Percentiles rank a stretch among this genome's conserved stretches.
phyloP scores from a whole-genome alignment of 2,888 invertebrate species.

The Prostheceraeus crozeri region DNA sequence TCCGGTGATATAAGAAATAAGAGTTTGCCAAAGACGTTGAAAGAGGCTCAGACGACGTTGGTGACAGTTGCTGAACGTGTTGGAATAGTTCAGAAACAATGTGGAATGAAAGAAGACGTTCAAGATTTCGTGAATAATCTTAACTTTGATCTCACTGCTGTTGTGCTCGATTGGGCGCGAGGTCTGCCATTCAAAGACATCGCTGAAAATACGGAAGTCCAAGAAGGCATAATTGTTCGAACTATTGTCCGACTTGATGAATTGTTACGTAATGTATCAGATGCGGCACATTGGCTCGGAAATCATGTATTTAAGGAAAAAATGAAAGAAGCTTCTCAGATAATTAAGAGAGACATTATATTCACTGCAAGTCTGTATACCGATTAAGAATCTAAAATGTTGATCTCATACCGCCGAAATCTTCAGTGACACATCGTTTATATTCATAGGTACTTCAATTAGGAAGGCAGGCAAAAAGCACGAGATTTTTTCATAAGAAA shows the following conservation, averaged over 20 bases:
- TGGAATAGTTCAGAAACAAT: neutral
- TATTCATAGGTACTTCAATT: too few species aligned
- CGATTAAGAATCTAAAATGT: too few species aligned
- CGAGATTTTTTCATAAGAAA: too few species aligned
- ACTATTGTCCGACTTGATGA: constrained; percentile 94
- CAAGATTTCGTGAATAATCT: neutral
- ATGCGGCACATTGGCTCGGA: constrained; percentile 83
- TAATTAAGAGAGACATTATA: constrained; percentile 91
- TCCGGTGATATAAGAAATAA: too few species aligned
- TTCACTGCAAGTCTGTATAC: constrained; percentile 95
- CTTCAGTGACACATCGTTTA: too few species aligned
- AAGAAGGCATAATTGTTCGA: constrained; percentile 93
- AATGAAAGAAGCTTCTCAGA: constrained; percentile 85
- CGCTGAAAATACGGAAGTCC: constrained; percentile 80
- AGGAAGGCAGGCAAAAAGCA: too few species aligned
- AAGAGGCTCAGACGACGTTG: too few species aligned
- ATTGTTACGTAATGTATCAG: constrained; percentile 76
- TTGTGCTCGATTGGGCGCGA: constrained; percentile 33
- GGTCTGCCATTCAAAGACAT: constrained; percentile 75
- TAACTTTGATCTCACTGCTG: constrained; percentile 16
- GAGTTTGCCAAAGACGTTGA: too few species aligned
- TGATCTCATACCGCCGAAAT: too few species aligned
- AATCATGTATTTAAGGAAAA: constrained; percentile 81
- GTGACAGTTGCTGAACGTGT: too few species aligned
- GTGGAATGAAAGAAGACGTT: neutral